phyloP scores from a whole-genome alignment of 2,888 invertebrate genomes.

The Eupithecia inturbata region DNA sequence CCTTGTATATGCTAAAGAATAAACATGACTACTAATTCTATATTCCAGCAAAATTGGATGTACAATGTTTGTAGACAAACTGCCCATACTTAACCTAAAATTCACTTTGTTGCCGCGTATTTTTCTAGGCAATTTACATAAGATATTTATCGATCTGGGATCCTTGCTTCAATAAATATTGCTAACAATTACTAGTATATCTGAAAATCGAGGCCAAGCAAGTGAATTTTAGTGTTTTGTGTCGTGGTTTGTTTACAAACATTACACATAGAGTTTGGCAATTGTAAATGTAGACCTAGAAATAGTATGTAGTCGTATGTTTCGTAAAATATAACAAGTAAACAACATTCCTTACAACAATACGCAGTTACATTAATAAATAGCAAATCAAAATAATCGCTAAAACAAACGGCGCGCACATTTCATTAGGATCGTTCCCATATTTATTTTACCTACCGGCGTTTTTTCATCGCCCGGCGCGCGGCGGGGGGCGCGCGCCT shows the following conservation, averaged over 20 bases:
- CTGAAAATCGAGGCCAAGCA: no score
- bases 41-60: no score
- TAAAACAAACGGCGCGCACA: slow-evolving; percentile 38
- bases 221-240: no score
- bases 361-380: slow-evolving; percentile 6
- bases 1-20: not conserved
- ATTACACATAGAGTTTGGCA: not conserved
- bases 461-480: slow-evolving; percentile 48
- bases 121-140: no score
- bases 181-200: no score
- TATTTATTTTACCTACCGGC: slow-evolving; percentile 44
- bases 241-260: no score
- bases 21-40: no score
- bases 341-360: not conserved
- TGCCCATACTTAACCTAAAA: no score
- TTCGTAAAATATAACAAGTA: not conserved
- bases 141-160: no score
- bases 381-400: slow-evolving; percentile 28
- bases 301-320: not conserved
- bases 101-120: no score
- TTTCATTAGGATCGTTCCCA: slow-evolving; percentile 37
- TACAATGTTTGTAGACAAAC: no score
- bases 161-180: no score
- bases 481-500: slow-evolving; percentile 62
- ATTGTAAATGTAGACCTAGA: not conserved